A percentile compares a stretch with the other conserved stretches of the same genome.
Evolutionary conservation across 2,888 invertebrate species (phyloP).

Genomic region (Mechanitis mazaeus): DNA sequence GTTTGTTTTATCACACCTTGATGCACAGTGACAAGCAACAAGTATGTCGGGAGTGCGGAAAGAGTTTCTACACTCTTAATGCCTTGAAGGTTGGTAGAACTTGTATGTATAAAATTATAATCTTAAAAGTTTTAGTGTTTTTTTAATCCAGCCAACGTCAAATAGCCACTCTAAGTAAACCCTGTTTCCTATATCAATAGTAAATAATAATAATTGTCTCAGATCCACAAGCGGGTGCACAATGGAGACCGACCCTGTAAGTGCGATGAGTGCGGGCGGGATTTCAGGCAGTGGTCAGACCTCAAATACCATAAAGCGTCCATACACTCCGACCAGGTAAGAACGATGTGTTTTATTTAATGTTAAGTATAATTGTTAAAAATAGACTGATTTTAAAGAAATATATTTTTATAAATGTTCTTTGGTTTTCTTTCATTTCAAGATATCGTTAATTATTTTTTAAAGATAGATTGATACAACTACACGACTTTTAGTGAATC

Average conservation of each 20-base stretch:
- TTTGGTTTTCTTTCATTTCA: no score
- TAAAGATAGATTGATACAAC: no score
- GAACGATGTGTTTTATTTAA: not conserved
- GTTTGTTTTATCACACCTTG: constrained; percentile 87
- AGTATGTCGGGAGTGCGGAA: constrained; percentile 86
- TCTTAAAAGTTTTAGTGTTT: no score
- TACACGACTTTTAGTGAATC: not conserved
- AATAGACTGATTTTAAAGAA: no score
- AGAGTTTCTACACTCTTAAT: constrained; percentile 88
- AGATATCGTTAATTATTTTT: no score
- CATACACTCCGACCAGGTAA: constrained; percentile 82
- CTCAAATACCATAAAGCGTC: constrained; percentile 91
- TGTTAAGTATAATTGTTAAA: no score
- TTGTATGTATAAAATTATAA: no score
- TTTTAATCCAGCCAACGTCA: no score
- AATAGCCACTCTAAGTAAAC: no score
- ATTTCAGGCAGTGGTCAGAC: constrained; percentile 92
- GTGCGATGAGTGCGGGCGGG: constrained; percentile 85
- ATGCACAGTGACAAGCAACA: constrained; percentile 88
- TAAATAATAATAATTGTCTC: constrained; percentile 18
- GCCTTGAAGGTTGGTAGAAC: constrained; percentile 81
- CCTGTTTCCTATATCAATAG: no score
- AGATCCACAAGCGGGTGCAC: constrained; percentile 88
- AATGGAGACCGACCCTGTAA: constrained; percentile 90
- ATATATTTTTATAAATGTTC: no score